phyloP scores from a whole-genome alignment of 2,797 vertebrate species.

The Hyperoplus lanceolatus region DNA sequence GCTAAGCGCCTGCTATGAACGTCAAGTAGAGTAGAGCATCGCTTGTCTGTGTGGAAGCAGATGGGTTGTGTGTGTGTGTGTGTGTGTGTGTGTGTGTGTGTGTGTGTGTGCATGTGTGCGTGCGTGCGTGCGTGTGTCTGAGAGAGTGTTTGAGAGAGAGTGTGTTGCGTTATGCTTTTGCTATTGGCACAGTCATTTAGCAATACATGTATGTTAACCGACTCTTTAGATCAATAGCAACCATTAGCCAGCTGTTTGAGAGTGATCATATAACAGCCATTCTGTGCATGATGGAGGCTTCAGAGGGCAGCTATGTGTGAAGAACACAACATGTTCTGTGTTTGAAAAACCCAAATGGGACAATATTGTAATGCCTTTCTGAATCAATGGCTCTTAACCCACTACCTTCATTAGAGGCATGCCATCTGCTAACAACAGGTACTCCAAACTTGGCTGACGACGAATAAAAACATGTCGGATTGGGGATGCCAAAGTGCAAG shows the following conservation, averaged over 20 bases:
- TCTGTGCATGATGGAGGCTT: conserved; percentile 5
- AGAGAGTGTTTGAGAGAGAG: neutral
- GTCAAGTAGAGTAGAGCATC: neutral
- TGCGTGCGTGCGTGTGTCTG: conserved; percentile 8
- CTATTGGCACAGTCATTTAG: conserved; percentile 47
- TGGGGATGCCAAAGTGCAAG: too few relatives aligned
- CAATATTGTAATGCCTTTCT: conserved; percentile 12
- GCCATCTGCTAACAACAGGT: conserved; percentile 31
- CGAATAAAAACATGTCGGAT: neutral
- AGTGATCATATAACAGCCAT: conserved; percentile 10
- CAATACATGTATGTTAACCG: conserved; percentile 49
- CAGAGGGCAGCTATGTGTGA: conserved; percentile 9
- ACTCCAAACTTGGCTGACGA: neutral
- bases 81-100: too few relatives aligned
- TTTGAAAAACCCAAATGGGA: conserved; percentile 31
- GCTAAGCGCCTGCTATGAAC: neutral
- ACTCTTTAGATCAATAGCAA: conserved; percentile 56
- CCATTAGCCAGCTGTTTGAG: conserved; percentile 61
- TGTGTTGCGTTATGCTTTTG: conserved; percentile 4
- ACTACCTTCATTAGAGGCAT: conserved; percentile 21
- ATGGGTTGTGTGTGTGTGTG: too few relatives aligned
- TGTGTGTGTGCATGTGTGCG: neutral
- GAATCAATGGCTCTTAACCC: conserved; percentile 33
- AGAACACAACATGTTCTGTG: conserved; percentile 19
- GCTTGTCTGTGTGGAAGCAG: neutral